Evolutionary conservation across 2,797 vertebrate genomes (phyloP), one percentile per base, ranked within the genome.

Genomic region (Aotus griseimembra): DNA sequence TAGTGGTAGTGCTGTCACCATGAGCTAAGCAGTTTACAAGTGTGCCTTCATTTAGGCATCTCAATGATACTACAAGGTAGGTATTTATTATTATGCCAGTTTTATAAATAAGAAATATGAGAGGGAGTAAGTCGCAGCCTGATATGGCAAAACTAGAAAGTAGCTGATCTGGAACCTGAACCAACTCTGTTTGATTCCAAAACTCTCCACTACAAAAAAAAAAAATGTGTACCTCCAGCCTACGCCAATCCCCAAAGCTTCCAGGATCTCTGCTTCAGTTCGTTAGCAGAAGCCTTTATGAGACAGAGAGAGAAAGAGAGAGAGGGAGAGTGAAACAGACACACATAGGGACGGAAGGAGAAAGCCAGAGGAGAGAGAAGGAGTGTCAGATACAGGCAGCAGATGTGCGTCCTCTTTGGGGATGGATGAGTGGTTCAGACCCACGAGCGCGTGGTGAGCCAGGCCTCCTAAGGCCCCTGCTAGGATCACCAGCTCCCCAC

Each of bases 401-500:
- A 22, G 15, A 11, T 17, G 12, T 7, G 72, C 13, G 12, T 39
- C 84, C 33, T 76, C 22, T n/a, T 36, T 22, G 17, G 46, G 72
- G 36, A 85, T 61, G 8, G 11, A 17, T 28, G 57, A 93, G 72
- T 48, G 39, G 1, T 14, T 87, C 19, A 44, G 48, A 33, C 1
- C 33, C 57, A 41, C 0, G 1, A 33, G 33, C 5, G 2, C 33
- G 12, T 9, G 28, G 9, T 14, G 28, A 12, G 4, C 33, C 72
- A 33, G 58, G n/a, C 50, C 91, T 81, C 55, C 86, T 24, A 48
- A 8, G 28, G 48, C 44, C 64, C 33, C 48, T 11, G 24, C 28
- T 4, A 6, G 13, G 20, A 12, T 39, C 0, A 0, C 48, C 20
- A 50, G 7, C 15, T 61, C 70, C 41, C 12, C 55, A 3, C 36